A percentile compares a stretch with the other conserved stretches of the same genome.
Evolutionary conservation across 2,113 vertebrate species (phyloP).

Genomic region (Cyprinodon brontotheroides): DNA sequence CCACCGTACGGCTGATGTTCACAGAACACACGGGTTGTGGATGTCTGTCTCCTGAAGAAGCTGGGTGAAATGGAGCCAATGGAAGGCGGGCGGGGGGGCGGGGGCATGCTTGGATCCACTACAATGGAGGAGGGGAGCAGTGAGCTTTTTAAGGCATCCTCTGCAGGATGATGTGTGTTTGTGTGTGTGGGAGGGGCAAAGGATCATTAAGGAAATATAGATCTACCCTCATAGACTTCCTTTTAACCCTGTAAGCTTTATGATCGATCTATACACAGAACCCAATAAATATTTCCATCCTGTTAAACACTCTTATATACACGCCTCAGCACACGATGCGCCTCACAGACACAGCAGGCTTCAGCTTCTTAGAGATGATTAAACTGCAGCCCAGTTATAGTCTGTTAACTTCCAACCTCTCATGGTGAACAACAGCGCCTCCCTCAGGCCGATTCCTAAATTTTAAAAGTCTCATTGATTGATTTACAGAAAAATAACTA

Average conservation of each 20-base stretch:
- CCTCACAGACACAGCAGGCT: slow-evolving; percentile 23
- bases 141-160: slow-evolving; percentile 54
- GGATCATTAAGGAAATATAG: slow-evolving; percentile 14
- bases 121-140: neutral
- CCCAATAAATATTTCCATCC: slow-evolving; percentile 51
- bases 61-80: slow-evolving; percentile 41
- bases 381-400: neutral
- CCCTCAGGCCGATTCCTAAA: neutral
- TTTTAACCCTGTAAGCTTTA: slow-evolving; percentile 34
- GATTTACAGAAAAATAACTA: neutral
- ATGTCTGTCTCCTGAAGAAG: slow-evolving; percentile 45
- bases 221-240: slow-evolving; percentile 31
- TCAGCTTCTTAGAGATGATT: neutral
- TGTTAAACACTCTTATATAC: slow-evolving; percentile 67
- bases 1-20: slow-evolving; percentile 63
- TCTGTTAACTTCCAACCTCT: neutral
- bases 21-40: slow-evolving; percentile 71
- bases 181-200: too few relatives aligned
- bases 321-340: slow-evolving; percentile 43
- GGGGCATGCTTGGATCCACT: slow-evolving; percentile 27
- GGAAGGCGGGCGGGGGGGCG: neutral
- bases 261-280: slow-evolving; percentile 55
- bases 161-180: slow-evolving; percentile 28
- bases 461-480: too few relatives aligned
- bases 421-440: neutral